Base-by-base conservation (phyloP, 2,113 vertebrate species). In the Sphyrna mokarran region DNA sequence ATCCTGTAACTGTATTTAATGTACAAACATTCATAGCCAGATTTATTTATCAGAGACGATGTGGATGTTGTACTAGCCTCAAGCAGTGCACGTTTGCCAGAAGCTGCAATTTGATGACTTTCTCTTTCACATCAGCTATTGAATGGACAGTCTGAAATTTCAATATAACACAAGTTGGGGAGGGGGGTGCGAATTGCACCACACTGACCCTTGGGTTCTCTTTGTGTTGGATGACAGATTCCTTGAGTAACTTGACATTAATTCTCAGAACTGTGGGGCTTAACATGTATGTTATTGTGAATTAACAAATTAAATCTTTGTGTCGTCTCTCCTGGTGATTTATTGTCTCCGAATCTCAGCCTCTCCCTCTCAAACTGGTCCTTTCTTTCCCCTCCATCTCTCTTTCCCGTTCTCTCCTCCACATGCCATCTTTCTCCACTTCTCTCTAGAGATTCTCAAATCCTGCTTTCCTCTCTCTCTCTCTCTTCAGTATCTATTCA, bases 241-340 rank as follows among this genome's bases (percentile, higher is more conserved):
- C n/a, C 78, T 80, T 37, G 0, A 80, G 78, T 83, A 83, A 40
- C n/a, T 76, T 33, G 6, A 80, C n/a, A 16, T 80, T 80, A 80
- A n/a, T 83, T 83, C 37, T 83, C 80, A 83, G 5, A 40, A 83
- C 80, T 40, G n/a, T 83, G 80, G 80, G 37, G 16, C 80, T 83
- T 90, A 90, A 90, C 37, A 14, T 26, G 37, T 89, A 48, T 90
- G 26, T 90, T 61, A 90, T 90, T 90, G 87, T 90, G 23, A 90
- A 48, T 90, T 90, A 90, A 90, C 29, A 90, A 89, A 89, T 61
- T 90, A 90, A 90, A 90, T 33, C 58, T 86, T 9, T 40, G 14
- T 83, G 37, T 83, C 78, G 6, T 83, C n/a, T 83, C 80, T 37
- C 76, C 72, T n/a, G 5, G 16, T 83, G 37, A 40, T 83, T 37